These are phyloP conservation scores for Orussus abietinus DNA, from an alignment of 1,140 invertebrate genomes.

Conservation along the genomic window DNA sequence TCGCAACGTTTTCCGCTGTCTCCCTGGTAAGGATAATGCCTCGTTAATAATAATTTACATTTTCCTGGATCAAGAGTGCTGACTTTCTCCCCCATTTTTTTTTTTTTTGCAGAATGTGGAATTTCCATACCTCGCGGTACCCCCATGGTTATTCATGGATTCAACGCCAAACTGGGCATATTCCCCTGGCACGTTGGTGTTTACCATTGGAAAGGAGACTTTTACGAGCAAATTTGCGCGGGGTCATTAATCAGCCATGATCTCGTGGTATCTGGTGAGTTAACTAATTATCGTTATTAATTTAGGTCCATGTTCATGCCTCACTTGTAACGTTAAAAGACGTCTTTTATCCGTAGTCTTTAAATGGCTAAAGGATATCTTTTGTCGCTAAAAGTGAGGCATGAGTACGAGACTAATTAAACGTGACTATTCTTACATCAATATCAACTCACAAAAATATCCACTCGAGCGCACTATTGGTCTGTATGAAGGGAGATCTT, in stretches of 20 bases:
- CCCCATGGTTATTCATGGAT: conserved; percentile 39
- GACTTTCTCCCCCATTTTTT: conserved; percentile 7
- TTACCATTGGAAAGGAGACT: conserved; percentile 39
- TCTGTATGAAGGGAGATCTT: no score
- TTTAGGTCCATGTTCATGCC: no score
- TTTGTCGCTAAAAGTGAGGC: no score
- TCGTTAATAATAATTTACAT: conserved; percentile 7
- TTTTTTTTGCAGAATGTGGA: conserved; percentile 43
- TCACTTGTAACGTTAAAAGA: no score
- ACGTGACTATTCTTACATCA: no score
- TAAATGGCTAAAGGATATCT: no score
- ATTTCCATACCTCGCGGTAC: conserved; percentile 36
- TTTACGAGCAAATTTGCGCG: conserved; percentile 50
- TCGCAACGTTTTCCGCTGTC: conserved; percentile 26
- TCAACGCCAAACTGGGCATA: conserved; percentile 38
- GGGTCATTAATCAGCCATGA: conserved; percentile 48
- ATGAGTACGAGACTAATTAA: no score
- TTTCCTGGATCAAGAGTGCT: neutral
- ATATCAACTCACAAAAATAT: conserved; percentile 7
- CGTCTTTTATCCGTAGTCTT: no score
- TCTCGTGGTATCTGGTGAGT: conserved; percentile 33
- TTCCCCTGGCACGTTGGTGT: conserved; percentile 60
- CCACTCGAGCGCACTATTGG: no score
- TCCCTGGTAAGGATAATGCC: conserved; percentile 23
- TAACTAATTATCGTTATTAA: no score